phyloP scores from a whole-genome alignment of 2,113 vertebrate species.

The Vimba vimba region DNA sequence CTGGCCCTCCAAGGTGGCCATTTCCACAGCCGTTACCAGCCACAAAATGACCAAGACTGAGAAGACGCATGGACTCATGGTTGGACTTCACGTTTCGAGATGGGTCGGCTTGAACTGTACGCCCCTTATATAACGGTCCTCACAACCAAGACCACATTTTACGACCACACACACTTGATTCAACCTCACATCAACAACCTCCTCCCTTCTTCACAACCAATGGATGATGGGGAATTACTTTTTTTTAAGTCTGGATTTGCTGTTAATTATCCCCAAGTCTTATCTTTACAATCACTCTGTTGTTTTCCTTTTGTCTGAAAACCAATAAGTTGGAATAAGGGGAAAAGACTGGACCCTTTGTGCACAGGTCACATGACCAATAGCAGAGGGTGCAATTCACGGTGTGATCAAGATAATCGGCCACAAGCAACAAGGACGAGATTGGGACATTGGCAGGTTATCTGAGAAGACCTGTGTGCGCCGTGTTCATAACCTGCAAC shows the following conservation, averaged over 20 bases:
- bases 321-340: slow-evolving; percentile 54
- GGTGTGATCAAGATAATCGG: slow-evolving; percentile 65
- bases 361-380: slow-evolving; percentile 69
- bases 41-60: slow-evolving; percentile 31
- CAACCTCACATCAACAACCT: slow-evolving; percentile 40
- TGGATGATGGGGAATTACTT: slow-evolving; percentile 55
- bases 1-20: slow-evolving; percentile 43
- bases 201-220: slow-evolving; percentile 71
- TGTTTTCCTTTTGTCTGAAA: slow-evolving; percentile 66
- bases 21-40: slow-evolving; percentile 38
- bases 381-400: slow-evolving; percentile 62
- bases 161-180: neutral
- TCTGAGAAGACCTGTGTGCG: slow-evolving; percentile 59
- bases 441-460: slow-evolving; percentile 65
- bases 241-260: slow-evolving; percentile 39
- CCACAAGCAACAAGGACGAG: slow-evolving; percentile 70
- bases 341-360: slow-evolving; percentile 70
- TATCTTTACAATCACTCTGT: slow-evolving; percentile 73
- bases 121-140: slow-evolving; percentile 55
- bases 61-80: slow-evolving; percentile 56
- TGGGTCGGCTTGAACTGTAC: slow-evolving; percentile 24
- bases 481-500: slow-evolving; percentile 48
- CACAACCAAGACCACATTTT: slow-evolving; percentile 2
- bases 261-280: slow-evolving; percentile 65
- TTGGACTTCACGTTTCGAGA: neutral